These are phyloP conservation scores for Poecile atricapillus DNA, from an alignment of 2,113 vertebrate species.

Conservation along the genomic window DNA sequence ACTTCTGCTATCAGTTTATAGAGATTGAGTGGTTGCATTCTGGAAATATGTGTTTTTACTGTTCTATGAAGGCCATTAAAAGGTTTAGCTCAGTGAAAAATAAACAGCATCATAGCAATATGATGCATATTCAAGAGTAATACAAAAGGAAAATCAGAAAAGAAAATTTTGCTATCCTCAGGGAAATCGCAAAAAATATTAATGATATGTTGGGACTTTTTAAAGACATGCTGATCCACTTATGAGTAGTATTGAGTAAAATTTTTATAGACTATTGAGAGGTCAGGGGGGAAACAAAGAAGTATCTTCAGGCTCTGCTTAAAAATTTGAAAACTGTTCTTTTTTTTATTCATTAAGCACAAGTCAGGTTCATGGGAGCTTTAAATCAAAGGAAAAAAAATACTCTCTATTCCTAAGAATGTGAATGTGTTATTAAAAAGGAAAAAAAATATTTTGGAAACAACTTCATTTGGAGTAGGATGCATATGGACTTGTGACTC, in stretches of 20 bases:
- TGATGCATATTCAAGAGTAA: neutral
- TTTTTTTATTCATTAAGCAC: neutral
- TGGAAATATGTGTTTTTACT: neutral
- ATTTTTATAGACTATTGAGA: neutral
- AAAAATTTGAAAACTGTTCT: neutral
- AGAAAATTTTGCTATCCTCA: neutral
- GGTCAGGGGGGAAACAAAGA: neutral
- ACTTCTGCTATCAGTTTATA: neutral
- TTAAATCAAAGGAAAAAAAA: neutral
- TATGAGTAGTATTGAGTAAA: neutral
- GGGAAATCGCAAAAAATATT: neutral
- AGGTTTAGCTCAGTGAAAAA: neutral
- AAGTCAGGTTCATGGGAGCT: neutral
- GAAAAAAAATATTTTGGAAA: neutral
- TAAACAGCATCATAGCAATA: neutral
- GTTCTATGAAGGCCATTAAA: neutral
- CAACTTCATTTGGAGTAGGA: neutral
- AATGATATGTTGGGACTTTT: fast-evolving
- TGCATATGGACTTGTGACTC: neutral
- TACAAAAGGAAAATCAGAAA: neutral
- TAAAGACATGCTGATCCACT: neutral
- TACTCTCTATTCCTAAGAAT: neutral
- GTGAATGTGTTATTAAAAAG: neutral
- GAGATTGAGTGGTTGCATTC: neutral
- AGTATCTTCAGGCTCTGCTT: neutral